Conservation (phyloP, 92 coral and sea anemone species). For the Epizoanthus scotinus region DNA sequence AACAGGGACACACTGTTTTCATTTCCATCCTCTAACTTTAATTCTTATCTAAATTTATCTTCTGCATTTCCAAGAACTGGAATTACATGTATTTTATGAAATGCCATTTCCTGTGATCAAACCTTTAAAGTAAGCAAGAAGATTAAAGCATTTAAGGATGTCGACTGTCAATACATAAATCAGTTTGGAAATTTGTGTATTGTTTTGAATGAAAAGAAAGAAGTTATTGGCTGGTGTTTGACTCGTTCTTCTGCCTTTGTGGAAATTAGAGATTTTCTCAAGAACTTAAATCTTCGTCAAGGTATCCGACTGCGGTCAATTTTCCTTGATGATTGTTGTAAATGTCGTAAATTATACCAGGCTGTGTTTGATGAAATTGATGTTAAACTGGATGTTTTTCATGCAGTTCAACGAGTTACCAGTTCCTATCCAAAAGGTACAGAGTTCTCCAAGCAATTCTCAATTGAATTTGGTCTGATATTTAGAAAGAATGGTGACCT, state of each 20-base stretch:
- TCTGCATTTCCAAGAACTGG: conserved; percentile 30
- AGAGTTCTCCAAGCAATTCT: conserved; percentile 11
- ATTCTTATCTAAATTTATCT: conserved; percentile 32
- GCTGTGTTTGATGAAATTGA: conserved; percentile 30
- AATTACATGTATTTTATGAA: conserved; percentile 17
- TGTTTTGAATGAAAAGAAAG: conserved; percentile 29
- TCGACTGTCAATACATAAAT: not conserved
- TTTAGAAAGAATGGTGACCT: conserved; percentile 38
- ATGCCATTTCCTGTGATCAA: conserved; percentile 38
- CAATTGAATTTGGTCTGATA: conserved; percentile 15
- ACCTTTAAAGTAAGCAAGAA: conserved; percentile 42
- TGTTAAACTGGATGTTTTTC: conserved; percentile 50
- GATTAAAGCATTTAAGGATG: conserved; percentile 7
- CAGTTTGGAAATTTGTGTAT: conserved; percentile 28
- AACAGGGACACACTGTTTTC: conserved; percentile 36
- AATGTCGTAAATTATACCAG: conserved; percentile 17
- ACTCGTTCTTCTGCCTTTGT: conserved; percentile 29
- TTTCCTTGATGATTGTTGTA: conserved; percentile 46
- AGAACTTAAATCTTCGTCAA: conserved; percentile 14
- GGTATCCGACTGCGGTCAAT: not conserved
- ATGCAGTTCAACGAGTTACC: conserved; percentile 48
- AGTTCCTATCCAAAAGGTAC: conserved; percentile 33
- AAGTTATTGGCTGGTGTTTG: conserved; percentile 47
- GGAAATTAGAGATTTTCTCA: conserved; percentile 14
- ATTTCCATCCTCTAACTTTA: conserved; percentile 22